A percentile compares a stretch with the other conserved stretches of the same genome.
These are phyloP conservation scores for Portunus trituberculatus DNA, from an alignment of 1,140 invertebrate genomes.

Conservation along the genomic window DNA sequence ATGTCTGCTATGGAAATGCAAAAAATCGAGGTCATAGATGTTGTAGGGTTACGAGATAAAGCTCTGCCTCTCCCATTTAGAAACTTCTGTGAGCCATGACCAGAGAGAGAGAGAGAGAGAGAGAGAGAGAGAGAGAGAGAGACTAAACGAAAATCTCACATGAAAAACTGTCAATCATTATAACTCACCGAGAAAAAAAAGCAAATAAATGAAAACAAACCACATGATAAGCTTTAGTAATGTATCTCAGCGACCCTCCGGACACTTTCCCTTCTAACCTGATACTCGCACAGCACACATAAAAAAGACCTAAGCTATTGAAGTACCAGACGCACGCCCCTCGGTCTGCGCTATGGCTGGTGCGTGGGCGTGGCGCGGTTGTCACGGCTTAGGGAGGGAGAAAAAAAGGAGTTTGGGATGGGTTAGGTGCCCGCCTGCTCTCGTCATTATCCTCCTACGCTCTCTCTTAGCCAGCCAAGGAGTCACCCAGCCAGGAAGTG, in stretches of 20 bases:
- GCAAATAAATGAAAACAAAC: background rate
- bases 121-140: too few species aligned
- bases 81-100: too few species aligned
- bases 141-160: too few species aligned
- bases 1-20: too few species aligned
- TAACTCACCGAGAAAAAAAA: background rate
- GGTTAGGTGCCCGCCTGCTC: constrained; percentile 38
- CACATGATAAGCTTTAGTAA: background rate
- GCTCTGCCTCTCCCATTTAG: too few species aligned
- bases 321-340: constrained; percentile 16
- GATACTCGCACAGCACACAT: background rate
- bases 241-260: too few species aligned
- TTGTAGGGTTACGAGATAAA: too few species aligned
- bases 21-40: too few species aligned
- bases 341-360: background rate
- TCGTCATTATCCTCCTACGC: constrained; percentile 68
- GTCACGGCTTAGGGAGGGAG: constrained; percentile 6
- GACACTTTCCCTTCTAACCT: background rate
- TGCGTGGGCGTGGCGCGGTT: constrained; percentile 8
- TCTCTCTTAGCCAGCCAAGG: background rate
- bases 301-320: background rate
- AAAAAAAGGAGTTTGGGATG: background rate
- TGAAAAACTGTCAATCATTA: too few species aligned
- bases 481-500: constrained; percentile 55
- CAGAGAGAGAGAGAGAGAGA: too few species aligned